A percentile compares a stretch with the other conserved stretches of the same genome.
These are phyloP conservation scores for Napeogenes sylphis DNA, from an alignment of 2,888 invertebrate genomes.

Conservation along the genomic window DNA sequence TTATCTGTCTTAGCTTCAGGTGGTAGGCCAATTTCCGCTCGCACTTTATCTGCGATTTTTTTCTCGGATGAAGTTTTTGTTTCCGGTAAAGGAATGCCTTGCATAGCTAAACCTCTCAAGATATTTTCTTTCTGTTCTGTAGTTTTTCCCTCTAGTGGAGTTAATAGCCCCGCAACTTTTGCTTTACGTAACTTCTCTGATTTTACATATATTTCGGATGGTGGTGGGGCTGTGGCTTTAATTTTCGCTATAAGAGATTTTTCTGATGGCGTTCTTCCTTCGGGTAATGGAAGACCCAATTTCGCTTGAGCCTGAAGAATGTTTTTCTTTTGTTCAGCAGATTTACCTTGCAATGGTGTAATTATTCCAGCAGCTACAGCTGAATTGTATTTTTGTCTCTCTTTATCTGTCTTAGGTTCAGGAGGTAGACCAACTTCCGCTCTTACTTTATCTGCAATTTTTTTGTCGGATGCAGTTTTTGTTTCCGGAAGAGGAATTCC, in stretches of 20 bases:
- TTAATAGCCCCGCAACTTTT: slow-evolving; percentile 31
- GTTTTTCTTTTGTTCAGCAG: slow-evolving; percentile 34
- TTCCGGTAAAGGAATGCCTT: slow-evolving; percentile 29
- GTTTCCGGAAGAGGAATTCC: slow-evolving; percentile 30
- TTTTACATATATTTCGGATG: slow-evolving; percentile 9
- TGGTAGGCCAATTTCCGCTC: slow-evolving; percentile 23
- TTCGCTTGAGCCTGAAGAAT: slow-evolving; percentile 15
- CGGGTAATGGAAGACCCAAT: slow-evolving; percentile 21
- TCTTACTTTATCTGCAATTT: slow-evolving; percentile 23
- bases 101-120: slow-evolving; percentile 21
- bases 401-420: slow-evolving; percentile 33
- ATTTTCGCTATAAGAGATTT: slow-evolving; percentile 22
- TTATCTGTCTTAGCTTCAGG: slow-evolving; percentile 18
- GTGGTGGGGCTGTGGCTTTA: slow-evolving; percentile 7
- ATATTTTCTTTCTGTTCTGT: slow-evolving; percentile 28
- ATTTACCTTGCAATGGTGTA: slow-evolving; percentile 43
- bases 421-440: slow-evolving; percentile 26
- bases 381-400: slow-evolving; percentile 32
- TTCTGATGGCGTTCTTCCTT: slow-evolving; percentile 23
- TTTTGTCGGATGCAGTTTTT: slow-evolving; percentile 26
- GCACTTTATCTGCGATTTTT: slow-evolving; percentile 25
- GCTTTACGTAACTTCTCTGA: slow-evolving; percentile 33
- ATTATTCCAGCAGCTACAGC: slow-evolving; percentile 40
- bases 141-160: slow-evolving; percentile 31
- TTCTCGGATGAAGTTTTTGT: slow-evolving; percentile 23